Evolutionary conservation across 2,797 vertebrate genomes (phyloP), one percentile per base, ranked within the genome.

Genomic region (Urophycis tenuis): DNA sequence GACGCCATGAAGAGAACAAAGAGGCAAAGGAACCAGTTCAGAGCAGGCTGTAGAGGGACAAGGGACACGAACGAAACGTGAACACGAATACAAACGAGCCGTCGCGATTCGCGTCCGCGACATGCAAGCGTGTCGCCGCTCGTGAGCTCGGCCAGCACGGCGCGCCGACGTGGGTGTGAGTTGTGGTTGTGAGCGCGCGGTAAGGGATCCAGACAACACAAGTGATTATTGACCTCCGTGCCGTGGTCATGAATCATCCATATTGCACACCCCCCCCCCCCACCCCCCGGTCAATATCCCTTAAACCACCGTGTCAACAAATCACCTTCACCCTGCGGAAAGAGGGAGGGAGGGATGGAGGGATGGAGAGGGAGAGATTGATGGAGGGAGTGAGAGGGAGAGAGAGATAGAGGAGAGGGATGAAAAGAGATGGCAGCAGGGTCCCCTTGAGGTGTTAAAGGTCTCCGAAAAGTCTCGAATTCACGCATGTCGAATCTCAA

Each of bases 271-370:
- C 41, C 17, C 41, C 14, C 41, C 45, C 7, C 29, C 64, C n/a
- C n/a, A 2, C 64, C 82, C 85, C 84, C 76, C 85, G 88, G 88
- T 92, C 91, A 91, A 92, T 93, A 91, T 85, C 85, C 80, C 82
- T 87, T 80, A 82, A 79, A 91, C 89, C 87, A 85, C 89, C 88
- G 81, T 91, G 89, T 91, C 91, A 92, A 87, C 91, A 86, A 85
- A 90, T 91, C 87, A 88, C 85, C 87, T 88, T 91, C 83, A 85
- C 85, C 79, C 81, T 83, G 82, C 80, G 39, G 76, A 79, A 76
- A 78, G 78, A 84, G 80, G 79, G 49, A 73, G 75, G 72, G 32
- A 11, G 22, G 6, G 4, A 19, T 17, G 35, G 10, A 34, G 73
- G 77, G 81, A 81, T 39, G 35, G 76, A 82, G 73, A 30, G 12